Evolutionary conservation across 2,888 invertebrate genomes (phyloP).

Genomic region (Unio delphinus): DNA sequence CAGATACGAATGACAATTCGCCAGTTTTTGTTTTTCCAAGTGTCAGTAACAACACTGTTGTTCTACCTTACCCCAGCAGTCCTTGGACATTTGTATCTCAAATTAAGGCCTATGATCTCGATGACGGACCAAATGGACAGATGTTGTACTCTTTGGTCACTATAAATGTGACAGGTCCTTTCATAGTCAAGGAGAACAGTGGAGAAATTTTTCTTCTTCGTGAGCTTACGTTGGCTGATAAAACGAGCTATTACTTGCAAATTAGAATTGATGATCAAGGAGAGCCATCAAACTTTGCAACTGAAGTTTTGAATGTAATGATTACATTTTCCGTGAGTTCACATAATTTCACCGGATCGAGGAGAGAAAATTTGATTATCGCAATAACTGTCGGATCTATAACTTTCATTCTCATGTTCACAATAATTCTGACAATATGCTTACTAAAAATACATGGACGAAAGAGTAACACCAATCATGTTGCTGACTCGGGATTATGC

Average conservation of each 20-base stretch:
- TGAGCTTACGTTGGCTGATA: slow-evolving; percentile 21
- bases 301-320: slow-evolving; percentile 33
- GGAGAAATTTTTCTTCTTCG: slow-evolving; percentile 37
- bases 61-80: slow-evolving; percentile 34
- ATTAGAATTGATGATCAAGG: slow-evolving; percentile 41
- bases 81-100: slow-evolving; percentile 30
- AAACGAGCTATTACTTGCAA: slow-evolving; percentile 28
- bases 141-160: slow-evolving; percentile 37
- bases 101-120: slow-evolving; percentile 38
- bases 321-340: slow-evolving; percentile 19
- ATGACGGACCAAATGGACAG: slow-evolving; percentile 32
- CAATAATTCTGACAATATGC: slow-evolving; percentile 39
- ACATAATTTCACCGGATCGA: slow-evolving; percentile 8
- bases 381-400: slow-evolving; percentile 36
- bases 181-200: slow-evolving; percentile 33
- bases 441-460: slow-evolving; percentile 29
- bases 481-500: slow-evolving; percentile 19
- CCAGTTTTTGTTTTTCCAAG: slow-evolving; percentile 57
- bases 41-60: slow-evolving; percentile 44
- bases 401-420: slow-evolving; percentile 41
- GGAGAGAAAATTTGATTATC: slow-evolving; percentile 40
- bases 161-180: slow-evolving; percentile 23
- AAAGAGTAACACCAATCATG: slow-evolving; percentile 13
- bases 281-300: slow-evolving; percentile 28
- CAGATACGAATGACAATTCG: slow-evolving; percentile 48